Conservation (phyloP, 2,113 vertebrate species). For the Odontesthes bonariensis region DNA sequence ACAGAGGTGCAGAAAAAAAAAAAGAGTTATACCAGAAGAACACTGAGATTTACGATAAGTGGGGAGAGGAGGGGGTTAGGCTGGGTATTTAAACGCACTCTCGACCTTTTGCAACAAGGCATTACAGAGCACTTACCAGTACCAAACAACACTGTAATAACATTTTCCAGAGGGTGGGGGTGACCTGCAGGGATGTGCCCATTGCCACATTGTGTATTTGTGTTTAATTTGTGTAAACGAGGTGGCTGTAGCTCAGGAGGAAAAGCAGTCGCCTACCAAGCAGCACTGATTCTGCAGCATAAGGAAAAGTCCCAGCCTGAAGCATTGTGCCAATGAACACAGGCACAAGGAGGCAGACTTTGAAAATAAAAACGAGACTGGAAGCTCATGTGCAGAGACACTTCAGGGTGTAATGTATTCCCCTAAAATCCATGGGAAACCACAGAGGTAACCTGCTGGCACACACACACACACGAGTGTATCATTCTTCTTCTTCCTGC, state of each 20-base stretch:
- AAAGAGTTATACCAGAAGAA: background rate
- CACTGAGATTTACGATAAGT: conserved; percentile 22
- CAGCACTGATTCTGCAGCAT: conserved; percentile 11
- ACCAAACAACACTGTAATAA: conserved; percentile 50
- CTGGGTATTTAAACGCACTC: conserved; percentile 42
- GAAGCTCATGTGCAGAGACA: conserved; percentile 13
- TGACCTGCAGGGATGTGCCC: conserved; percentile 37
- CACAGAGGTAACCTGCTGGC: background rate
- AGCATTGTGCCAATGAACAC: conserved; percentile 10
- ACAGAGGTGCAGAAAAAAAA: background rate
- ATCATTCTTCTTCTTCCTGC: conserved; percentile 10
- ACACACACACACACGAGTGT: conserved; percentile 3
- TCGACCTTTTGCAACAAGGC: conserved; percentile 62
- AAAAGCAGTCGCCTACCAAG: conserved; percentile 22
- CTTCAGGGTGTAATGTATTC: conserved; percentile 25
- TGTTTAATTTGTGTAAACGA: conserved; percentile 11
- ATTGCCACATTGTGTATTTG: conserved; percentile 8
- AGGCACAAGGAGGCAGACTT: background rate
- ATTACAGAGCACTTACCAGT: conserved; percentile 61
- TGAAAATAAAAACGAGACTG: background rate
- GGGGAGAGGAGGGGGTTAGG: background rate
- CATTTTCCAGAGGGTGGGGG: conserved; percentile 44
- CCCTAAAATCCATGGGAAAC: conserved; percentile 13
- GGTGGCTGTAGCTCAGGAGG: too few relatives aligned
- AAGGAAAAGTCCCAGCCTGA: conserved; percentile 17